Percentiles rank a stretch among this genome's conserved stretches.
These are phyloP conservation scores for Oreochromis tanganicae DNA, from an alignment of 2,113 vertebrate species.

Conservation along the genomic window DNA sequence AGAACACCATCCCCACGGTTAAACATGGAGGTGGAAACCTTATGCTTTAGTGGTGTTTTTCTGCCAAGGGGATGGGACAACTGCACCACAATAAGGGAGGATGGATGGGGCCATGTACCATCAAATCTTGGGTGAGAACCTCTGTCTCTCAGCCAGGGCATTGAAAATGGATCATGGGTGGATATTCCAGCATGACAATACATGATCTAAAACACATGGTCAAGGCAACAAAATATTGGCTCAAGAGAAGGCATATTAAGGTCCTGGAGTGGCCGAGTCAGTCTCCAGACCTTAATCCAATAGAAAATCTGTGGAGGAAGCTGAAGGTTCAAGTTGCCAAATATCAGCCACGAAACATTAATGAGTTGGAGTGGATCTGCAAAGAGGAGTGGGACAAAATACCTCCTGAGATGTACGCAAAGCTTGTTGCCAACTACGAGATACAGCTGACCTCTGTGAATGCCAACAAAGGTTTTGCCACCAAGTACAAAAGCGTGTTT, in stretches of 20 bases:
- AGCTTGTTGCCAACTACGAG: fast-evolving
- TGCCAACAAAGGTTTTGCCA: not conserved
- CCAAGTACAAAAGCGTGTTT: fast-evolving
- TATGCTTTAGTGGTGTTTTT: not conserved
- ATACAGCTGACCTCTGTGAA: not conserved
- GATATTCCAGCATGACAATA: not conserved
- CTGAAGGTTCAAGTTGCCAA: not conserved
- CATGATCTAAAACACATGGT: not conserved
- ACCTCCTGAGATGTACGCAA: not conserved
- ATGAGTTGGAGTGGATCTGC: not conserved
- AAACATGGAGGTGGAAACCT: not conserved
- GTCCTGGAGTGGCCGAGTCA: not conserved
- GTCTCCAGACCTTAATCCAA: no score
- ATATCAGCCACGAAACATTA: not conserved
- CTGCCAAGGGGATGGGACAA: not conserved
- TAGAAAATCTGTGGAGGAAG: not conserved
- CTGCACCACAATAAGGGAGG: not conserved
- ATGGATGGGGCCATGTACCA: not conserved
- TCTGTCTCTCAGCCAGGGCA: not conserved
- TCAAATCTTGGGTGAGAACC: not conserved
- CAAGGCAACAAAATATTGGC: not conserved
- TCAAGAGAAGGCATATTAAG: not conserved
- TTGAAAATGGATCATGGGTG: not conserved
- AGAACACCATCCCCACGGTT: not conserved
- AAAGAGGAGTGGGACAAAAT: not conserved